phyloP scores from a whole-genome alignment of 2,113 vertebrate species.

The Silurus asotus region DNA sequence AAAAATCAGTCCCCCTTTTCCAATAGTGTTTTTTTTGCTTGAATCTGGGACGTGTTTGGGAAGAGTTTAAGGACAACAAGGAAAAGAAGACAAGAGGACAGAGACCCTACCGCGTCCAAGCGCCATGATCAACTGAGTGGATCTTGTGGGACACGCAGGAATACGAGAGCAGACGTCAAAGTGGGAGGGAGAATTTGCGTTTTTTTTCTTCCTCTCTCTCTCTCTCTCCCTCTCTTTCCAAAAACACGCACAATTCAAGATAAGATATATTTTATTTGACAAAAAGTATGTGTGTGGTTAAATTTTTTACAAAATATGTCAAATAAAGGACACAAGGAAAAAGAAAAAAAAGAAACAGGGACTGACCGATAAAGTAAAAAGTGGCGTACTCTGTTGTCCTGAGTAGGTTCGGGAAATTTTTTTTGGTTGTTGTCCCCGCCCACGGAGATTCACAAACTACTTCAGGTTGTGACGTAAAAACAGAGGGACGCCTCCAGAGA shows the following conservation, averaged over 20 bases:
- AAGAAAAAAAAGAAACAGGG: background rate
- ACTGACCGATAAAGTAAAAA: background rate
- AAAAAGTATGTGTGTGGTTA: background rate
- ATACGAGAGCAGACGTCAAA: background rate
- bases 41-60: too few species aligned
- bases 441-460: background rate
- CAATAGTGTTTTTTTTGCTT: too few species aligned
- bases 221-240: too few species aligned
- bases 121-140: slow-evolving; percentile 70
- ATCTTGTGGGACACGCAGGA: slow-evolving; percentile 52
- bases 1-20: too few species aligned
- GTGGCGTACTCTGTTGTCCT: background rate
- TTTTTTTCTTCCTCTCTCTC: too few species aligned
- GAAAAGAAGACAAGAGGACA: slow-evolving; percentile 47
- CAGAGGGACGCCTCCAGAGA: background rate
- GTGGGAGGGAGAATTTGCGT: slow-evolving; percentile 39
- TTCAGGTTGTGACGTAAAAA: background rate
- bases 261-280: too few species aligned
- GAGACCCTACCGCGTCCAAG: slow-evolving; percentile 55
- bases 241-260: too few species aligned
- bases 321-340: background rate
- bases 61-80: slow-evolving; percentile 29
- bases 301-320: background rate
- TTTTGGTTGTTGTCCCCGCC: slow-evolving; percentile 9
- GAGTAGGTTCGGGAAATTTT: background rate